Evolutionary conservation across 2,113 vertebrate genomes (phyloP).

Genomic region (Jacana jacana): DNA sequence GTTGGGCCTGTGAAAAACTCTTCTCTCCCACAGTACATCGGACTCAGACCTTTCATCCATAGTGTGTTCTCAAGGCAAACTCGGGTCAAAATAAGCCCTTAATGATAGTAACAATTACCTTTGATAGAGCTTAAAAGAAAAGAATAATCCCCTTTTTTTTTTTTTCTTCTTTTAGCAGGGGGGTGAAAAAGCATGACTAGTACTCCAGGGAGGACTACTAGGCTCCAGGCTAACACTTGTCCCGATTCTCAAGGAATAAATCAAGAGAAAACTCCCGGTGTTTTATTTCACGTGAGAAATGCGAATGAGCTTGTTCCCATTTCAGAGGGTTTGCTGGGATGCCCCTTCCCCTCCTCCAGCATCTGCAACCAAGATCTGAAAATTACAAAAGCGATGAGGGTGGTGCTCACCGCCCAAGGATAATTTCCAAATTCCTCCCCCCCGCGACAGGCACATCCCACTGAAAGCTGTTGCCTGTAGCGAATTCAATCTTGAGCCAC

Average conservation of each 20-base stretch:
- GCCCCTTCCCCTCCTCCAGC: slow-evolving; percentile 36
- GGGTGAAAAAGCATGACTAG: accelerated
- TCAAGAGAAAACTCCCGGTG: neutral
- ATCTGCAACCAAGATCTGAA: slow-evolving; percentile 34
- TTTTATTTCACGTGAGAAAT: slow-evolving; percentile 43
- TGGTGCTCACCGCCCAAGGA: slow-evolving; percentile 39
- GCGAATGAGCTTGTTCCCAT: neutral
- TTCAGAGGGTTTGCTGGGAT: slow-evolving; percentile 1
- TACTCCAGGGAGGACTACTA: neutral
- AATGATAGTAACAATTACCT: neutral
- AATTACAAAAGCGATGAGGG: slow-evolving; percentile 19
- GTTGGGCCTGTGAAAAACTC: neutral
- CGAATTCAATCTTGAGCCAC: neutral
- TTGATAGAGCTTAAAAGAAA: slow-evolving; percentile 21
- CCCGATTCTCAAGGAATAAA: slow-evolving; percentile 20
- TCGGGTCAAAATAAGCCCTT: neutral
- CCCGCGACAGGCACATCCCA: neutral
- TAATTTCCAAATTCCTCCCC: slow-evolving; percentile 1
- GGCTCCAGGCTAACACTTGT: slow-evolving; percentile 16
- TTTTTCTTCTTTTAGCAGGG: neutral
- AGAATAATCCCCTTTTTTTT: neutral
- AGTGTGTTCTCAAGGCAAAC: neutral
- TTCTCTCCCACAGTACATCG: neutral
- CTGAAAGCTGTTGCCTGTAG: neutral
- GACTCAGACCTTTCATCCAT: neutral